A percentile compares a stretch with the other conserved stretches of the same genome.
phyloP scores from a whole-genome alignment of 2,888 invertebrate species.

The Hofmannophila pseudospretella region DNA sequence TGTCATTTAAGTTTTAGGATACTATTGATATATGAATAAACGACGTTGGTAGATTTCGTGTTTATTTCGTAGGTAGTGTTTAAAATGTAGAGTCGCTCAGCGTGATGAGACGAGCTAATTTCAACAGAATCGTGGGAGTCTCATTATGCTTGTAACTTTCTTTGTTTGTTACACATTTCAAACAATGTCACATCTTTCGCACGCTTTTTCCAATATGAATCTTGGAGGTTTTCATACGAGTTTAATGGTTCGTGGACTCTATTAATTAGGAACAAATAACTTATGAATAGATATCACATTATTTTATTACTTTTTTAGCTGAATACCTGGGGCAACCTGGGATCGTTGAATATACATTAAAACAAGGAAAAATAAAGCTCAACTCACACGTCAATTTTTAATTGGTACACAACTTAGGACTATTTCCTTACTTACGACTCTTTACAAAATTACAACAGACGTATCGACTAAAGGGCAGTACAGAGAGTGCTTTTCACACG shows the following conservation, averaged over 20 bases:
- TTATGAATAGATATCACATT: no score
- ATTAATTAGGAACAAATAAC: no score
- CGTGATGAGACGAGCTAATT: constrained; percentile 7
- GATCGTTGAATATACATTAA: no score
- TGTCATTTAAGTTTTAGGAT: constrained; percentile 30
- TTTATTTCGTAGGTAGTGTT: constrained; percentile 2
- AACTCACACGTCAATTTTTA: constrained; percentile 67
- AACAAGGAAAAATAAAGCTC: constrained; percentile 24
- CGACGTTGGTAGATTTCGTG: constrained; percentile 8
- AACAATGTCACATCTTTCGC: constrained; percentile 23
- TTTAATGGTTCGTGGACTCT: no score
- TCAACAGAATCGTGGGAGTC: constrained; percentile 30
- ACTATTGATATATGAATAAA: constrained; percentile 28
- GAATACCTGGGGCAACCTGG: no score
- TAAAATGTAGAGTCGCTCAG: not conserved
- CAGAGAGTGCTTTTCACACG: constrained; percentile 68
- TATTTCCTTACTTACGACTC: constrained; percentile 73
- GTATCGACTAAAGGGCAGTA: constrained; percentile 72
- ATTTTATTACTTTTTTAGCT: no score
- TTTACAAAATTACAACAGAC: constrained; percentile 78
- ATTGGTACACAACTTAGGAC: constrained; percentile 73
- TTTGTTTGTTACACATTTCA: constrained; percentile 21
- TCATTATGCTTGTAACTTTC: constrained; percentile 17
- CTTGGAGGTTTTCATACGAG: constrained; percentile 10
- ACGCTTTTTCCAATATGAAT: constrained; percentile 23